A percentile compares a stretch with the other conserved stretches of the same genome.
These are phyloP conservation scores for Sebastes kiyomatsui DNA, from an alignment of 2,797 vertebrate species.

Conservation along the genomic window DNA sequence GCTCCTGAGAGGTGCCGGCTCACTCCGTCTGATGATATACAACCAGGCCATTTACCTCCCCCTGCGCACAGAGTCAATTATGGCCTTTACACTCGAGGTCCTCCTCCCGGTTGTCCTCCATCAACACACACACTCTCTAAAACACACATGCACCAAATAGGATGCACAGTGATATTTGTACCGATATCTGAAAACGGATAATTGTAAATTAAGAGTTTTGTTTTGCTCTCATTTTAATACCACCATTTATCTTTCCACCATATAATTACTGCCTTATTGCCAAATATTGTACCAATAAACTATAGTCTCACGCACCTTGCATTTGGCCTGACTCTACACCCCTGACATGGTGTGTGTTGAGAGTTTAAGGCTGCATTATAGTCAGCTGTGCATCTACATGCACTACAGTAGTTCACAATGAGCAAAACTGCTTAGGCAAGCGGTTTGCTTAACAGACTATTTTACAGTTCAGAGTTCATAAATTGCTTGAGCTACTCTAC, in stretches of 20 bases:
- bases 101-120: background rate
- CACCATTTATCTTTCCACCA: background rate
- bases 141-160: background rate
- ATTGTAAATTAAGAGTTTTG: background rate
- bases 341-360: background rate
- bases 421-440: slow-evolving; percentile 6
- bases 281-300: background rate
- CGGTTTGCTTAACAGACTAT: slow-evolving; percentile 5
- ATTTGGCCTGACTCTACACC: background rate
- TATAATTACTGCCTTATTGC: background rate
- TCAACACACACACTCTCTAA: background rate
- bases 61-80: slow-evolving; percentile 16
- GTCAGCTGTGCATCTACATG: background rate
- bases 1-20: slow-evolving; percentile 31
- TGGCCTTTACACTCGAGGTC: background rate
- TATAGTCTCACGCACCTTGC: background rate
- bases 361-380: slow-evolving; percentile 1
- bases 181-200: background rate
- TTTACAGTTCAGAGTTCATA: slow-evolving; percentile 33
- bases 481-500: slow-evolving; percentile 9
- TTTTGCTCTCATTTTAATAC: background rate
- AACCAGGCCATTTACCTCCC: slow-evolving; percentile 32
- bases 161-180: background rate
- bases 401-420: background rate
- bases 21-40: slow-evolving; percentile 35